Base-by-base conservation (phyloP, 2,888 invertebrate species). In the Pristionchus entomophagus region DNA sequence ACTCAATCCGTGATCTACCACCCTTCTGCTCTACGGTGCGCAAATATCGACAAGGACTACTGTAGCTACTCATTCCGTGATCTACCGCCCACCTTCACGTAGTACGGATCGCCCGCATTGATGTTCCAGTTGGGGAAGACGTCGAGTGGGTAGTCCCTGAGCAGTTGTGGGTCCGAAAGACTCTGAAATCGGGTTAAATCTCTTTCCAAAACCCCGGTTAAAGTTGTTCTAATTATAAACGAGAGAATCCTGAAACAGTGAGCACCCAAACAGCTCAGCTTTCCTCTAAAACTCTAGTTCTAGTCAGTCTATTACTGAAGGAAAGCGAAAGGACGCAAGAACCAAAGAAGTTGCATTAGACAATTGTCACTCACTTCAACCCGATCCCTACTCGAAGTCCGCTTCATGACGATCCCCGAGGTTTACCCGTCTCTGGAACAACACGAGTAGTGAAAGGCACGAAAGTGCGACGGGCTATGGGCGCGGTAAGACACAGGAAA, bases 81-180 rank as follows among this genome's bases (percentile, higher is more conserved):
- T 19, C 35, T 56, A 49, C 56, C 53, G 38, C 35, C 38, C 38
- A 85, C 78, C 86, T 86, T 85, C 17, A 85, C 85, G 22, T 85
- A 85, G 56, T 77, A 88, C 86, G 77, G 84, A 19, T 88, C 88
- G 38, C 77, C 84, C 14, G 86, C 82, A 45, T 86, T 77, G 62
- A 87, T 59, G 73, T 86, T 88, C 89, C 89, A 89, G 80, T 89
- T 89, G 32, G 87, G 88, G 73, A 88, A 88, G 38, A 85, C 77
- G 35, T 89, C 88, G 19, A 87, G 85, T 12, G 89, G 88, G 78
- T 88, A 88, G 29, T 87, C 87, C 35, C 35, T 84, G 85, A 85
- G 85, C 56, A 85, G n/a, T 65, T 84, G 83, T 3, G 83, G 83
- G 49, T 84, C 83, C 5, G 83, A 65, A 45, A 84, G 62, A 29